Evolutionary conservation across 2,888 invertebrate genomes (phyloP), one percentile per base, ranked within the genome.

Genomic region (Julus scanicus): DNA sequence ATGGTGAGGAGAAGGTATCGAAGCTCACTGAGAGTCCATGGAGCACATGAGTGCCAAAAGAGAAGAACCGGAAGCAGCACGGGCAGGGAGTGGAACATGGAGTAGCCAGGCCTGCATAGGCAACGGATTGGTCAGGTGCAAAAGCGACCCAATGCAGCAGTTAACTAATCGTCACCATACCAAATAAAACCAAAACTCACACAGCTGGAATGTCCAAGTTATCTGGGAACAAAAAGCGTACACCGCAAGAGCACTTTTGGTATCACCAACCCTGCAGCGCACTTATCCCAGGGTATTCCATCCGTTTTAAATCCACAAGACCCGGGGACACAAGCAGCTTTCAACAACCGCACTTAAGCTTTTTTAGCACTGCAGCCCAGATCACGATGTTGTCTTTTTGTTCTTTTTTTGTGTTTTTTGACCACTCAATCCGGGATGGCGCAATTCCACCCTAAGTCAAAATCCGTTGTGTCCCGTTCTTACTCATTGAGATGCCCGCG

Each of bases 281-380:
- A 71, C 71, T 71, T 71, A 71, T 71, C 71, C 71, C 71, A 29
- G 71, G 71, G 71, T 71, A 71, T 71, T 71, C 71, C 71, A 71
- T 71, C 71, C 20, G 71, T 71, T 71, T 9, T 6, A 71, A 71
- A 71, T 71, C 71, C 71, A 29, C 63, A 53, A 53, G 20, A 71
- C 71, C 29, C 20, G 29, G 71, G 71, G 71, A 11, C 71, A 71
- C 71, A 1, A 20, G 63, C 13, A 63, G 63, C 63, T 63, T 63
- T 17, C n/a, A 63, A n/a, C n/a, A 20, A 8, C 29, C 71, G 9
- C 71, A 63, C 63, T 63, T 20, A 13, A 20, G 63, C 20, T 63
- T n/a, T 29, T 71, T 11, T 71, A n/a, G 20, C 71, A 8, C 63
- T n/a, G 17, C 17, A n/a, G 63, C 63, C 63, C 17, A 17, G 63